Conservation (phyloP, 64 coral and sea anemone genomes). For the Montipora cactus region DNA sequence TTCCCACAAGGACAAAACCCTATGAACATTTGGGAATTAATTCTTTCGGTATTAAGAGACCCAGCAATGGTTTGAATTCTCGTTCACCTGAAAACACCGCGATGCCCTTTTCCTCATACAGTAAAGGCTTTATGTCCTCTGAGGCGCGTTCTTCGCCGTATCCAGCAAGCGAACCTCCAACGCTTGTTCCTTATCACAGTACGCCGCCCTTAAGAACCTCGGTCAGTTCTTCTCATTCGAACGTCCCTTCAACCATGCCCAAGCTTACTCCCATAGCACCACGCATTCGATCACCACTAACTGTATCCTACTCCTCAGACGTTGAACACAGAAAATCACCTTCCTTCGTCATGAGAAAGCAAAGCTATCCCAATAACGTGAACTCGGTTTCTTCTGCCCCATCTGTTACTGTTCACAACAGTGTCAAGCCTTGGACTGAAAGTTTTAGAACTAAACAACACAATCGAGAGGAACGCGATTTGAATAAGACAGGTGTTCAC, state of each 20-base stretch:
- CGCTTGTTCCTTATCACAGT: slow-evolving; percentile 46
- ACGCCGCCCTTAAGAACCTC: not conserved
- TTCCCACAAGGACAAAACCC: not conserved
- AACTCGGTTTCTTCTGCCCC: not conserved
- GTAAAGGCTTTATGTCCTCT: not conserved
- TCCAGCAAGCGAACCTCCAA: slow-evolving; percentile 29
- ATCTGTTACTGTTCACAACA: not conserved
- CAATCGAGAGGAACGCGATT: slow-evolving; percentile 27
- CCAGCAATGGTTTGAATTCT: not conserved
- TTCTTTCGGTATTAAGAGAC: slow-evolving; percentile 9
- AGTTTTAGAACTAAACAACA: slow-evolving; percentile 29
- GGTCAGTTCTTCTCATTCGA: slow-evolving; percentile 1
- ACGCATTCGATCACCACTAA: slow-evolving; percentile 30
- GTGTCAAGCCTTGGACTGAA: slow-evolving; percentile 16
- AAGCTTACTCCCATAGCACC: slow-evolving; percentile 76
- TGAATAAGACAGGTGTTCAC: slow-evolving; percentile 10
- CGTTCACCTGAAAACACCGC: slow-evolving; percentile 17
- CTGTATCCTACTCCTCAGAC: slow-evolving; percentile 1
- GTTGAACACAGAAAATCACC: slow-evolving; percentile 8
- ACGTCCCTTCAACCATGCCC: slow-evolving; percentile 62
- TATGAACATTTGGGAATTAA: slow-evolving; percentile 33
- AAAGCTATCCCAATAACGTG: not conserved
- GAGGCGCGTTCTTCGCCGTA: slow-evolving; percentile 33
- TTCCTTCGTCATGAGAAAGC: not conserved
- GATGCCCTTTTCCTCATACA: not conserved